phyloP scores from a whole-genome alignment of 2,113 vertebrate genomes.

The Anseranas semipalmata region DNA sequence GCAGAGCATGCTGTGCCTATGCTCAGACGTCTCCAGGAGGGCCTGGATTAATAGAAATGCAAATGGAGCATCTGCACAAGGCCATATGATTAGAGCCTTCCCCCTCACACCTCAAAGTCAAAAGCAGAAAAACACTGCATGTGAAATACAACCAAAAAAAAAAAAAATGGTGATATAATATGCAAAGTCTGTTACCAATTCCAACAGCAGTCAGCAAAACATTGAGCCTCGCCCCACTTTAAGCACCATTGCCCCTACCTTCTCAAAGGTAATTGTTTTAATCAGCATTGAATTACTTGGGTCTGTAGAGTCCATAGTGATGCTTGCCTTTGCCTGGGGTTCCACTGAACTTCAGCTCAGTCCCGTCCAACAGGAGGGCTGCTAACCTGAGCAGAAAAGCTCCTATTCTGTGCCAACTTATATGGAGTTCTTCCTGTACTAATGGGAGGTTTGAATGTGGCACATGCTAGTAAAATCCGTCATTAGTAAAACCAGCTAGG shows the following conservation, averaged over 20 bases:
- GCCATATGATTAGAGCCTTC: conserved; percentile 83
- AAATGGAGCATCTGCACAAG: conserved; percentile 85
- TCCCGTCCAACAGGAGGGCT: neutral
- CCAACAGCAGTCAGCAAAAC: conserved; percentile 82
- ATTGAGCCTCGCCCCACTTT: conserved; percentile 43
- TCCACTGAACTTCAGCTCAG: neutral
- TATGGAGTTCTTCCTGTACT: neutral
- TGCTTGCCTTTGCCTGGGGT: neutral
- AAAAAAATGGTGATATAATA: conserved; percentile 79
- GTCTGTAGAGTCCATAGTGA: neutral
- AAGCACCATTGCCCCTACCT: conserved; percentile 54
- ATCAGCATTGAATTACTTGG: neutral
- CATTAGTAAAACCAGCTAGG: neutral
- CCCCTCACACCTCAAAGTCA: conserved; percentile 84
- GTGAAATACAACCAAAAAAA: conserved; percentile 79
- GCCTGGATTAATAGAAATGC: conserved; percentile 87
- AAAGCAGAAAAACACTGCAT: conserved; percentile 83
- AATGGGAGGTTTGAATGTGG: neutral
- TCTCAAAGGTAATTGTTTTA: conserved; percentile 70
- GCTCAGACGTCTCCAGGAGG: conserved; percentile 83
- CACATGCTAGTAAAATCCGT: neutral
- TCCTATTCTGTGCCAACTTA: neutral
- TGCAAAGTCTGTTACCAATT: conserved; percentile 81
- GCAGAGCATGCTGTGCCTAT: conserved; percentile 83
- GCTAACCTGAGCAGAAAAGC: neutral